Conservation (phyloP, 2,888 invertebrate species). For the Heliconius erato region DNA sequence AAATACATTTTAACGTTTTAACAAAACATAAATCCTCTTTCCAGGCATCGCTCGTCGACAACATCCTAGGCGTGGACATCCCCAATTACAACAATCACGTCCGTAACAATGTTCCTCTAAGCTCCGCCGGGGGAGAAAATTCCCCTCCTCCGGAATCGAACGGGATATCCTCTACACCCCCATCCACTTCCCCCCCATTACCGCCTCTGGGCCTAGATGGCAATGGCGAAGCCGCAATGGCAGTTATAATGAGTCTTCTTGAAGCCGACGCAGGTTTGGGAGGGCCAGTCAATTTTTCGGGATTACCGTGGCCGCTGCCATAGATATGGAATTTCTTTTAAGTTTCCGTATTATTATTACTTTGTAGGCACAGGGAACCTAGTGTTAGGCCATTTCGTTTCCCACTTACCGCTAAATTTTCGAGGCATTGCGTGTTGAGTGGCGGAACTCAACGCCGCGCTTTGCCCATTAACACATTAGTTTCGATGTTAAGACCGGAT, state of each 20-base stretch:
- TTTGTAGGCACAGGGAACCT: not conserved
- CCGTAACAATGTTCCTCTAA: slow-evolving; percentile 73
- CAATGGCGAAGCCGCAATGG: slow-evolving; percentile 96
- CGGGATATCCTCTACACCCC: slow-evolving; percentile 57
- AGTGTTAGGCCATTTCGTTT: too few relatives aligned
- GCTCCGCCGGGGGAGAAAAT: slow-evolving; percentile 58
- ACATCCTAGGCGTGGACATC: slow-evolving; percentile 62
- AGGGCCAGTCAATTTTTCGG: slow-evolving; percentile 94
- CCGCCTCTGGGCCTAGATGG: slow-evolving; percentile 86
- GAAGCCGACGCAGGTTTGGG: slow-evolving; percentile 96
- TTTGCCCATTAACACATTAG: too few relatives aligned
- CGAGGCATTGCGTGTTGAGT: too few relatives aligned
- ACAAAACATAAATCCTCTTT: slow-evolving; percentile 20
- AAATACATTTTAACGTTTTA: too few relatives aligned
- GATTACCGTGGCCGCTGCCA: slow-evolving; percentile 94
- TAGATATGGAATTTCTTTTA: slow-evolving; percentile 62
- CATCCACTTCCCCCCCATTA: slow-evolving; percentile 64
- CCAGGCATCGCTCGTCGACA: slow-evolving; percentile 69
- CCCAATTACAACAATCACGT: slow-evolving; percentile 58
- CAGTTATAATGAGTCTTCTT: slow-evolving; percentile 95
- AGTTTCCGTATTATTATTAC: not conserved
- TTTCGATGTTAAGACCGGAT: too few relatives aligned
- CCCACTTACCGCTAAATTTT: too few relatives aligned
- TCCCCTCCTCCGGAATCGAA: slow-evolving; percentile 64
- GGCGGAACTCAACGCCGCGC: too few relatives aligned